Percentiles rank a stretch among this genome's conserved stretches.
These are phyloP conservation scores for Lysandra coridon DNA, from an alignment of 2,888 invertebrate species.

Conservation along the genomic window DNA sequence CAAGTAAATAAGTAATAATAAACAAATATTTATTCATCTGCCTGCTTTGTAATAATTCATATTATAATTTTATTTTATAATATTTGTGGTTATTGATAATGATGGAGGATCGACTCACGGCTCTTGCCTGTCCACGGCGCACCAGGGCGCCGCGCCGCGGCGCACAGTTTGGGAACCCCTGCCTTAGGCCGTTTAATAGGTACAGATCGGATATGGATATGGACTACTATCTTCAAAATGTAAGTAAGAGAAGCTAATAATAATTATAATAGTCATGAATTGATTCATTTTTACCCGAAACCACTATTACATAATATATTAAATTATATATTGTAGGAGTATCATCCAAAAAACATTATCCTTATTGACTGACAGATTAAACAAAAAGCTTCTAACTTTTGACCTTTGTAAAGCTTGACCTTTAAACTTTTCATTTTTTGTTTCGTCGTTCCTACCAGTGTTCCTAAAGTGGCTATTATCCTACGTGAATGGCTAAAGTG, in stretches of 20 bases:
- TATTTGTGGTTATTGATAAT: no score
- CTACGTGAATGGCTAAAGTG: not conserved
- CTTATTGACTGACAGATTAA: not conserved
- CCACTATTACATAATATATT: not conserved
- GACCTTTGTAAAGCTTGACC: not conserved
- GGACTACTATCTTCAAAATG: not conserved
- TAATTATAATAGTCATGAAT: not conserved
- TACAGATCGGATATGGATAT: no score
- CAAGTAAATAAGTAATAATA: no score
- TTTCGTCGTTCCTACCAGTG: not conserved
- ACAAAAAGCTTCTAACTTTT: not conserved
- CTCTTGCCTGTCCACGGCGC: no score
- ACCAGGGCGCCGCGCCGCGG: no score
- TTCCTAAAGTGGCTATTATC: not conserved
- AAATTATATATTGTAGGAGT: not conserved
- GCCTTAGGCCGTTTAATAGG: not conserved
- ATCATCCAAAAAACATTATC: not conserved
- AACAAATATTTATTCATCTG: no score
- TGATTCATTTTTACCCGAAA: not conserved
- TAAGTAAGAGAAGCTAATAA: not conserved
- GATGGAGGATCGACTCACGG: no score
- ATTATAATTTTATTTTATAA: no score
- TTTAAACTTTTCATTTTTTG: not conserved
- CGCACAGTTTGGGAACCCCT: no score
- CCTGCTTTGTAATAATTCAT: no score